Base-by-base conservation (phyloP, 2,888 invertebrate species). In the Eristalinus sepulchralis region DNA sequence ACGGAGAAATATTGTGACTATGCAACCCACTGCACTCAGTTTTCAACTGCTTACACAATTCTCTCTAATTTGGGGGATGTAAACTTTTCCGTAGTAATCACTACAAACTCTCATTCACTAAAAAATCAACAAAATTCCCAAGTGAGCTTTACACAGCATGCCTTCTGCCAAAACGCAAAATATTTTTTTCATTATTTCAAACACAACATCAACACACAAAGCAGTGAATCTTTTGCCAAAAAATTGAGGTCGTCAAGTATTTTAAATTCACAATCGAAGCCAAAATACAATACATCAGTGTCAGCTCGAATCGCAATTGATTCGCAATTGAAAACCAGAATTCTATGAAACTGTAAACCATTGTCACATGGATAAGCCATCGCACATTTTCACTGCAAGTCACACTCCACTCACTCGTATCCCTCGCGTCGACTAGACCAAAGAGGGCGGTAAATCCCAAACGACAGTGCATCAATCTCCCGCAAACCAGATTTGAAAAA, bases 391-490 rank as follows among this genome's bases (percentile, higher is more conserved):
- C 36, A 59, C 13, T 57, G 57, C 36, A 70, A 59, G 27, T 70
- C 70, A 36, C 36, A 27, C 34, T 34, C n/a, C 34, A 57, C 17
- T 68, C 34, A 57, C 11, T 68, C 36, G 2, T 4, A 31, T n/a
- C 27, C 24, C 24, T n/a, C 22, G 27, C 17, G 24, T 60, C 36
- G 39, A n/a, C 57, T 59, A 36, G 24, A 68, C 34, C 8, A 0
- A 59, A 27, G 31, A 8, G 10, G 17, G 17, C 17, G 13, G 24
- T 20, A 71, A 60, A 39, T 60, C 60, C 39, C 31, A 8, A 11
- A 27, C 31, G 39, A 60, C 71, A 60, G 27, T 71, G 71, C 71
- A 71, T 60, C 71, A 71, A 47, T 60, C 31, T 71, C 27, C 27
- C 10, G 39, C 60, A 27, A 60, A 60, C 24, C 20, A 68, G 55